Base-by-base conservation (phyloP, 2,113 vertebrate species). In the Dipodomys ordii region DNA sequence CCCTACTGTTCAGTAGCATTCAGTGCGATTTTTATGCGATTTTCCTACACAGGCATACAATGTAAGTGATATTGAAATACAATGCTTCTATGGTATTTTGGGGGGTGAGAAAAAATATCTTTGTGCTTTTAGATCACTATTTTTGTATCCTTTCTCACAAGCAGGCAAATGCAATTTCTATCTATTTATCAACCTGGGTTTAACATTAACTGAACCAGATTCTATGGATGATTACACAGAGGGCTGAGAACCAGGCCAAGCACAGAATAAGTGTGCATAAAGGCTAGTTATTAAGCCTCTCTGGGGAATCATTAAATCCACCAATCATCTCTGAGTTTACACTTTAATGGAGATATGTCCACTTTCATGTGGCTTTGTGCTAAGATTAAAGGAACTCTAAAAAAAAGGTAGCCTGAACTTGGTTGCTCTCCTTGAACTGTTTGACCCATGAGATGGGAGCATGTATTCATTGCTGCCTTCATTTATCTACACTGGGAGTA, bases 101-200 rank as follows among this genome's bases (percentile, higher is more conserved):
- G 60, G 19, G 60, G 35, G 60, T 28, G 18, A 49, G 28, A 7
- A 92, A 39, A 83, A 89, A 65, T 30, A 73, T 18, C 6, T 94
- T 69, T 78, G 67, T n/a, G 15, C 65, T 1, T 84, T 73, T 49
- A n/a, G 44, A 79, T 90, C 39, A 60, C 73, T 81, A 30, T 68
- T 82, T 85, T 92, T 65, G 12, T 49, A 12, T 44, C 82, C 39
- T 88, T 3, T 83, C 39, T 92, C 60, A 73, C 15, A 13, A 69
- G 3, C n/a, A 83, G 71, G 23, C 35, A 73, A 53, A 79, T 39
- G 30, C 22, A 89, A n/a, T 83, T 91, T 90, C 83, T 94, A 71
- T 82, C 57, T 68, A 44, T 60, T 0, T 6, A 74, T 77, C 73
- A 80, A 22, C 18, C 69, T 69, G 22, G 80, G 67, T 92, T 88